Percentiles rank a stretch among this genome's conserved stretches.
phyloP scores from a whole-genome alignment of 1,140 invertebrate genomes.

The Dendroctonus valens region DNA sequence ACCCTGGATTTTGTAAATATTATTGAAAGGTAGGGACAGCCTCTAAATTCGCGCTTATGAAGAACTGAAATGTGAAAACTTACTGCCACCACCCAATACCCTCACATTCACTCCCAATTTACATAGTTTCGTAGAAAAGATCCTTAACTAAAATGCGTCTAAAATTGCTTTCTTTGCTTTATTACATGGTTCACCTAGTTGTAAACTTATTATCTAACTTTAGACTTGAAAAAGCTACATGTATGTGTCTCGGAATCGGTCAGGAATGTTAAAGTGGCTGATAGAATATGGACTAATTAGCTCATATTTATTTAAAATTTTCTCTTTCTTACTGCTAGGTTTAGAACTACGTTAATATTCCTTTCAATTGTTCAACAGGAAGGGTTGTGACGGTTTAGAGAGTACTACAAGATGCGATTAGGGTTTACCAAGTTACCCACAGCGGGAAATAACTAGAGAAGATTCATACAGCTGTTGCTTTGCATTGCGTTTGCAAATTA shows the following conservation, averaged over 20 bases:
- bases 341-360: constrained; percentile 3
- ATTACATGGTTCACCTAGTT: constrained; percentile 1
- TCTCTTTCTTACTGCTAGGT: neutral
- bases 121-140: constrained; percentile 5
- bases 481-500: too few relatives aligned
- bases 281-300: constrained; percentile 1
- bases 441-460: too few relatives aligned
- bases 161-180: constrained; percentile 13
- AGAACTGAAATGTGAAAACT: neutral
- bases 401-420: too few relatives aligned
- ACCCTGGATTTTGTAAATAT: too few relatives aligned
- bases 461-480: too few relatives aligned
- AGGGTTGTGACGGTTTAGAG: neutral
- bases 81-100: neutral
- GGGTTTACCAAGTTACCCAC: too few relatives aligned
- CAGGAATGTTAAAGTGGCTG: neutral
- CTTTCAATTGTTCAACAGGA: constrained; percentile 3
- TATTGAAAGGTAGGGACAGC: too few relatives aligned
- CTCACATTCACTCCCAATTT: constrained; percentile 1
- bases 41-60: too few relatives aligned
- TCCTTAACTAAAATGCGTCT: constrained; percentile 12
- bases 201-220: neutral
- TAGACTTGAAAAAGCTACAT: constrained; percentile 11
- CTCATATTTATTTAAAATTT: neutral
- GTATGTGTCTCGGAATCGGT: neutral